Base-by-base conservation (phyloP, 30 jellyfish, hydroid and myxozoan species). In the Aurelia aurita region DNA sequence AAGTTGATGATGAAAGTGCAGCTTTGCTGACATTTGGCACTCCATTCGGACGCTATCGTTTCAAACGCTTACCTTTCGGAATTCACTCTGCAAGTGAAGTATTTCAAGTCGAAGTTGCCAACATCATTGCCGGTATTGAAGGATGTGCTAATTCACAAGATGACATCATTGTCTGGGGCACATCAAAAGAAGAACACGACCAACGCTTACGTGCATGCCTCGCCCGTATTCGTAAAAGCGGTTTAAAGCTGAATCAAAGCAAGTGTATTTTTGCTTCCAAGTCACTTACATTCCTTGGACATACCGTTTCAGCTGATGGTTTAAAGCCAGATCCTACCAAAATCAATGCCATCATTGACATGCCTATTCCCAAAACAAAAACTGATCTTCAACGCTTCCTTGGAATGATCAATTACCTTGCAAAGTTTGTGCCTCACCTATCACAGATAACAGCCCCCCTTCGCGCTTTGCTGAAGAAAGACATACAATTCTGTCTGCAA, bases 11-110 rank as follows among this genome's bases (percentile, higher is more conserved):
- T 2, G 79, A 53, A 58, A 85, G 94, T 45, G 23, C 94, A 18
- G 69, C 43, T 13, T 63, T 90, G 34, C 45, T 74, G 68, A 90
- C 96, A 44, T 80, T 91, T 64, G 89, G 47, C 47, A 84, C 97
- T 6, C 90, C 89, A 28, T 86, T 85, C 54, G 97, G 96, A 21
- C 76, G 97, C 5, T 84, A 64, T 67, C 81, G 91, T 47, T 90
- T 68, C 54, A 72, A 54, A 32, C 86, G 97, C 13, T 22, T 90
- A 22, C 93, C 94, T 5, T 90, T 87, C 34, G 97, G 97, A 12
- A 76, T 85, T 29, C 96, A 79, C 55, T 79, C 96, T 46, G 95
- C 95, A 23, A 70, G 91, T 49, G 86, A 88, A 59, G 78, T 67
- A 3, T 87, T 77, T 57, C 91, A 85, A 43, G 84, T 29, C 2